Percentiles rank a stretch among this genome's conserved stretches.
These are phyloP conservation scores for Crocuta crocuta DNA, from an alignment of 2,113 vertebrate species.

Conservation along the genomic window DNA sequence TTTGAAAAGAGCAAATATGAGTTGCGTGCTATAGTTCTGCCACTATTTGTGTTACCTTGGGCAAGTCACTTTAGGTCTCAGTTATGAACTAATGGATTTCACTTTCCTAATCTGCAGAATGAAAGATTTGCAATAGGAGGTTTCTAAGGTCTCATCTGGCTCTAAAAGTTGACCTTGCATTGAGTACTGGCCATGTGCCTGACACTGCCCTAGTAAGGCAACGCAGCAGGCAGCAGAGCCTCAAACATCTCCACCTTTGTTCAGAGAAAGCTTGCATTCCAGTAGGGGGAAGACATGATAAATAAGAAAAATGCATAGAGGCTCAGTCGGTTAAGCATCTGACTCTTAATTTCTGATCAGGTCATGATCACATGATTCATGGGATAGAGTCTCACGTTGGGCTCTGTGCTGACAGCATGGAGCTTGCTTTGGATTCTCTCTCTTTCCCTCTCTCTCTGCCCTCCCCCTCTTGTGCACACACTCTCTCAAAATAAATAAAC, in stretches of 20 bases:
- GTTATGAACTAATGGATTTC: background rate
- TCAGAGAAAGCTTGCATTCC: background rate
- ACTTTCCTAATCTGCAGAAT: background rate
- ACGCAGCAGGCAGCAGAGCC: background rate
- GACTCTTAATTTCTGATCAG: too few species aligned
- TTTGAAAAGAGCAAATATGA: background rate
- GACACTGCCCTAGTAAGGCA: background rate
- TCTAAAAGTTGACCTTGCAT: slow-evolving; percentile 11
- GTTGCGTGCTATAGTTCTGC: background rate
- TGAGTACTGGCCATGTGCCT: background rate
- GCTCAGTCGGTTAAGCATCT: too few species aligned
- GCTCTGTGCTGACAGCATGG: too few species aligned
- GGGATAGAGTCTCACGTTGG: too few species aligned
- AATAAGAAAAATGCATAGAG: background rate
- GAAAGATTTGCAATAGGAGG: background rate
- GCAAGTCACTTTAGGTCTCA: background rate
- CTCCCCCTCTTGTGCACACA: too few species aligned
- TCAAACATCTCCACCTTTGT: background rate
- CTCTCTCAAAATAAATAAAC: too few species aligned
- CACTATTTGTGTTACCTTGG: background rate
- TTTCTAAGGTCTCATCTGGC: background rate
- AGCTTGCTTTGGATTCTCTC: too few species aligned
- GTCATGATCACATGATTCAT: too few species aligned
- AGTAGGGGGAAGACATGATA: background rate
- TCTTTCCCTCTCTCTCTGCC: too few species aligned